Evolutionary conservation across 2,888 invertebrate genomes (phyloP).

Genomic region (Zonitis immaculata): DNA sequence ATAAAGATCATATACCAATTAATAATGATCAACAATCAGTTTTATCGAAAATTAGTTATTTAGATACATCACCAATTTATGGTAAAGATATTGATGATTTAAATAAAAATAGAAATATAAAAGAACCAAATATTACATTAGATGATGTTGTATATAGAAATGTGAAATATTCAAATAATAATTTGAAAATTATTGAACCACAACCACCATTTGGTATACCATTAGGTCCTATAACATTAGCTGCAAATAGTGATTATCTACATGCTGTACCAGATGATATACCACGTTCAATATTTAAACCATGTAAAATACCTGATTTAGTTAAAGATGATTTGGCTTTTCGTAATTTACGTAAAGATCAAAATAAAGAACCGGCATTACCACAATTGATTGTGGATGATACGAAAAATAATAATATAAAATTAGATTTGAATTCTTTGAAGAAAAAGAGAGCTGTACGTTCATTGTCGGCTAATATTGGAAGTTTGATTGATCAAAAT

Average conservation of each 20-base stretch:
- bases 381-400: conserved; percentile 51
- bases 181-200: conserved; percentile 66
- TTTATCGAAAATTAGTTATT: conserved; percentile 59
- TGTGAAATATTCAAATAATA: conserved; percentile 71
- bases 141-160: conserved; percentile 84
- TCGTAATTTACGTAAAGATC: conserved; percentile 77
- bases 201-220: conserved; percentile 92
- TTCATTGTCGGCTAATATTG: conserved; percentile 80
- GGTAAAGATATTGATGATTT: conserved; percentile 51
- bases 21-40: conserved; percentile 50
- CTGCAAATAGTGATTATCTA: conserved; percentile 78
- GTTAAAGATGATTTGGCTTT: conserved; percentile 86
- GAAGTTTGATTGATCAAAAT: conserved; percentile 67
- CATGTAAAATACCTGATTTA: conserved; percentile 71
- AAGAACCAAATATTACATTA: conserved; percentile 74
- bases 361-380: conserved; percentile 51
- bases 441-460: conserved; percentile 77
- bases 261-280: conserved; percentile 64
- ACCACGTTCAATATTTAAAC: conserved; percentile 58
- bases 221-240: conserved; percentile 73
- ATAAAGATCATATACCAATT: conserved; percentile 55
- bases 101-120: conserved; percentile 39
- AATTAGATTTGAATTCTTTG: conserved; percentile 47
- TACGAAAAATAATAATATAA: conserved; percentile 49
- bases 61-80: conserved; percentile 65